A percentile compares a stretch with the other conserved stretches of the same genome.
Conservation (phyloP, 2,113 vertebrate genomes). For the Petrocephalus microphthalmus region DNA sequence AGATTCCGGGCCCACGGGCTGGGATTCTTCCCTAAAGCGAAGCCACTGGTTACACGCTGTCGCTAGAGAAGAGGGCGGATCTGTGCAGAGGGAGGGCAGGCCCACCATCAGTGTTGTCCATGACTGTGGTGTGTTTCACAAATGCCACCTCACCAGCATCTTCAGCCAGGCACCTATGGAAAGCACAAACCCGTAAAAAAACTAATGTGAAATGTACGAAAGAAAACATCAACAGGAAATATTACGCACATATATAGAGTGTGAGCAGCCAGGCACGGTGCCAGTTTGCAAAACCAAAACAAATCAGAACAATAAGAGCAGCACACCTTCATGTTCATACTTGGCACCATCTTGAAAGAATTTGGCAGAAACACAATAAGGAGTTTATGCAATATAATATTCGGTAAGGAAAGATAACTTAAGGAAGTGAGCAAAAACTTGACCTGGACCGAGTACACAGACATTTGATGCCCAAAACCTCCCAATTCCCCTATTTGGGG, state of each 20-base stretch:
- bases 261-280: background rate
- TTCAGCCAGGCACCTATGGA: constrained; percentile 70
- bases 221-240: background rate
- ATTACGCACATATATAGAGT: background rate
- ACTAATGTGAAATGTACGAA: background rate
- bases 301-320: background rate
- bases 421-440: background rate
- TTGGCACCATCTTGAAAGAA: background rate
- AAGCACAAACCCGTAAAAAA: background rate
- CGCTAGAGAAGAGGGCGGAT: background rate
- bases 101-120: constrained; percentile 73
- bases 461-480: background rate
- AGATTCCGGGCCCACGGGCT: constrained; percentile 57
- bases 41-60: background rate
- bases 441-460: background rate
- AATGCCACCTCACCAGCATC: constrained; percentile 74
- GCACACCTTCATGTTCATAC: background rate
- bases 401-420: background rate
- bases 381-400: background rate
- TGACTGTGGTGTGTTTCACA: constrained; percentile 75
- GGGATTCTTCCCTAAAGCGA: constrained; percentile 55
- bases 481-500: background rate
- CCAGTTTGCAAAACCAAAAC: background rate
- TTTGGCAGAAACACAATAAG: background rate
- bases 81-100: background rate